Percentiles rank a stretch among this genome's conserved stretches.
These are phyloP conservation scores for Pituophis catenifer DNA, from an alignment of 2,113 vertebrate species.

Conservation along the genomic window DNA sequence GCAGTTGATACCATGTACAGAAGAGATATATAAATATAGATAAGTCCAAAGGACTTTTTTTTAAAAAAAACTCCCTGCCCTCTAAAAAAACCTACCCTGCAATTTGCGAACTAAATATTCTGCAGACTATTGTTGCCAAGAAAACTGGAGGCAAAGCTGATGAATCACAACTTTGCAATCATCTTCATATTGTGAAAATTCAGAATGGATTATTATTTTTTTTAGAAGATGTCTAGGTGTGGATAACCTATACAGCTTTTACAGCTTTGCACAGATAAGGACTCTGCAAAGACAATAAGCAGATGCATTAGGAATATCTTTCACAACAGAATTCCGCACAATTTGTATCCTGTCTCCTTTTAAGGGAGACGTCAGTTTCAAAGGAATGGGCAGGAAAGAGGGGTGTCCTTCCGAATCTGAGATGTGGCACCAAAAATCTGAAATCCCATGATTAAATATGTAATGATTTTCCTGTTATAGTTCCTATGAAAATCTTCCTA, in stretches of 20 bases:
- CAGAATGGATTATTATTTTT: slow-evolving; percentile 73
- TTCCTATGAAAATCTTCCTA: background rate
- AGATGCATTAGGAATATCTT: slow-evolving; percentile 56
- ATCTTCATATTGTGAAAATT: slow-evolving; percentile 79
- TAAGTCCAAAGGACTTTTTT: slow-evolving; percentile 77
- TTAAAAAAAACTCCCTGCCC: slow-evolving; percentile 66
- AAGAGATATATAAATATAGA: slow-evolving; percentile 83
- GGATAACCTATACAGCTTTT: background rate
- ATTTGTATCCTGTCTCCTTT: background rate
- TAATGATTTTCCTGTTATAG: background rate
- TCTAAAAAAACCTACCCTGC: slow-evolving; percentile 77
- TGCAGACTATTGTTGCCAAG: slow-evolving; percentile 77
- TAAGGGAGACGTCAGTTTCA: background rate
- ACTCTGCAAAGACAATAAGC: slow-evolving; percentile 52
- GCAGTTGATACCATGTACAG: slow-evolving; percentile 80
- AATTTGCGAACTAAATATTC: slow-evolving; percentile 79
- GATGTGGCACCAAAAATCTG: background rate
- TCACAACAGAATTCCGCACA: background rate
- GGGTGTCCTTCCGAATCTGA: background rate
- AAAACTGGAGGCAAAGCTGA: slow-evolving; percentile 77
- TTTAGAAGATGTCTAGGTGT: slow-evolving; percentile 55
- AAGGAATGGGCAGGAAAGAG: too few species aligned
- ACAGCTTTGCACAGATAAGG: slow-evolving; percentile 72
- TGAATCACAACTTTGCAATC: slow-evolving; percentile 82
- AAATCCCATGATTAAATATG: background rate